Percentiles rank a stretch among this genome's conserved stretches.
Conservation (phyloP, 1,140 invertebrate species). For the Cydia splendana region DNA sequence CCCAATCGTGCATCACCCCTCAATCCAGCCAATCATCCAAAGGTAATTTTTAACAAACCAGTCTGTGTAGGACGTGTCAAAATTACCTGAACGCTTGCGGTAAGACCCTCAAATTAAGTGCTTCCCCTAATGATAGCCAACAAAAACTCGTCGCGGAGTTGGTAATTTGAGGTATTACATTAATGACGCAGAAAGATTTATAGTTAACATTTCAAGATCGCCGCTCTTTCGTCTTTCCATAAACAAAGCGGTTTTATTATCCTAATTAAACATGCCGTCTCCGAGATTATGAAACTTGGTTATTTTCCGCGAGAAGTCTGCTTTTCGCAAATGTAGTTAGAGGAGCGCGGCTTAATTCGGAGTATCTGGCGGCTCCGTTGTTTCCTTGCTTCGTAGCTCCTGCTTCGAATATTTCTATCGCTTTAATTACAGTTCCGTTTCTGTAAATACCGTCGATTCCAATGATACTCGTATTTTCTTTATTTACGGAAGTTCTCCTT, state of each 20-base stretch:
- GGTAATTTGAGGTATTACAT: slow-evolving; percentile 26
- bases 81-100: not conserved
- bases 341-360: slow-evolving; percentile 14
- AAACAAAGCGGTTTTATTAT: slow-evolving; percentile 23
- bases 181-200: slow-evolving; percentile 5
- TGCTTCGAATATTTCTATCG: slow-evolving; percentile 25
- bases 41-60: not conserved
- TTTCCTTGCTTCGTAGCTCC: slow-evolving; percentile 5
- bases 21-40: not conserved
- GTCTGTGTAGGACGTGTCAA: slow-evolving; percentile 1
- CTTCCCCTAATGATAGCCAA: slow-evolving; percentile 22
- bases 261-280: slow-evolving; percentile 24
- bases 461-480: slow-evolving; percentile 32
- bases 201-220: slow-evolving; percentile 20
- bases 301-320: slow-evolving; percentile 12
- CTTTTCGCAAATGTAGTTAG: slow-evolving; percentile 31
- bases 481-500: slow-evolving; percentile 32
- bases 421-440: slow-evolving; percentile 31
- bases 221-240: not conserved
- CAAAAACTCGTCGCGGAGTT: slow-evolving; percentile 6
- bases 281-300: slow-evolving; percentile 27
- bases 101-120: slow-evolving; percentile 23
- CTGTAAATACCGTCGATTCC: slow-evolving; percentile 28
- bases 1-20: not conserved
- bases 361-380: slow-evolving; percentile 12